Evolutionary conservation across 1,140 invertebrate species (phyloP), one percentile per base, ranked within the genome.

Genomic region (Pseudachorutes palmiensis): DNA sequence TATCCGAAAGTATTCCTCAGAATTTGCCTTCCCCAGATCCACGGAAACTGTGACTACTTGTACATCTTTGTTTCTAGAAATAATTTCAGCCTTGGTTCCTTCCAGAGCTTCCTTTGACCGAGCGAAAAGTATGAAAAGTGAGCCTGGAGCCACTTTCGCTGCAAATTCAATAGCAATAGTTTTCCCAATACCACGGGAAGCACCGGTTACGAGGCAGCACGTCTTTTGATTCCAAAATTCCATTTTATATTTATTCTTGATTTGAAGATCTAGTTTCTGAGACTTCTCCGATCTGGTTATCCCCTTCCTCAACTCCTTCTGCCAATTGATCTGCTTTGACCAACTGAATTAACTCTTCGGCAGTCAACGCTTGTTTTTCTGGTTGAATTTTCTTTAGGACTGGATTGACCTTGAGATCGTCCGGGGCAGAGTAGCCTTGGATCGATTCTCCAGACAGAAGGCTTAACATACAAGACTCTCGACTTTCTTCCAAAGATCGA

Each of bases 141-240:
- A 93, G 26, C 81, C 83, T 1, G 82, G 70, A 0, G 81, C 80
- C 30, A 90, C 77, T 31, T 82, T 75, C 63, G 83, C 81, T 0
- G 87, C 79, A 67, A 92, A 81, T 75, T 87, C 84, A 22, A 86
- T 77, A 29, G 90, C 87, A 59, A 95, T 83, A 70, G 86, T 82
- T 69, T 83, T 82, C 14, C 94, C 94, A 67, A 97, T 91, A 33
- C 94, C 94, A 75, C 87, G 84, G 68, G 90, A 93, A 0, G 92
- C 92, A 30, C 94, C 94, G 12, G 91, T 91, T 5, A 97, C 79
- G 9, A 93, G 19, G 26, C 82, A 75, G 74, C 82, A 85, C 26
- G 81, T 80, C 74, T 81, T 82, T 60, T 79, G 77, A 30, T 77
- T 79, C 74, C 82, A 79, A 62, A 77, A 72, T 57, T 36, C 41